Conservation (phyloP, 2,113 vertebrate species). For the Pseudopipra pipra region DNA sequence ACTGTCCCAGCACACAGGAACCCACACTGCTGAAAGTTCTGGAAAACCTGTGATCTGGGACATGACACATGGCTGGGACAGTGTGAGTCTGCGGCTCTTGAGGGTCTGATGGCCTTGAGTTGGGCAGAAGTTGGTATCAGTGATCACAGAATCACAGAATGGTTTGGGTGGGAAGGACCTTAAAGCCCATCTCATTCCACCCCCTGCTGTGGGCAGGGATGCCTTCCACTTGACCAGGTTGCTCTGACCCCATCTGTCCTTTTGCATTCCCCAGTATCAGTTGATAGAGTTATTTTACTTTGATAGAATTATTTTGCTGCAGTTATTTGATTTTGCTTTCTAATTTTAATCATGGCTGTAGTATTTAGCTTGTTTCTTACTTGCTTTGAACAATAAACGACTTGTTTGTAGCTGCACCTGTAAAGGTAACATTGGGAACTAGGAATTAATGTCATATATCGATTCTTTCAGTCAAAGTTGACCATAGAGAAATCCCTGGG, state of each 20-base stretch:
- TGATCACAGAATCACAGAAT: neutral
- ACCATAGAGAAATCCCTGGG: neutral
- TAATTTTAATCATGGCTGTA: neutral
- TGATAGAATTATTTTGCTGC: neutral
- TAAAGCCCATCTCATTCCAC: neutral
- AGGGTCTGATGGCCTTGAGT: neutral
- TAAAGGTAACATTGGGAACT: neutral
- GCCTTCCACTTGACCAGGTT: neutral
- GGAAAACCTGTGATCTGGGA: neutral
- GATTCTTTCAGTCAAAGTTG: neutral
- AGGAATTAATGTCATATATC: neutral
- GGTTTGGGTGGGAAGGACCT: neutral
- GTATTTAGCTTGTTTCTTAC: neutral
- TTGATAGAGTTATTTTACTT: neutral
- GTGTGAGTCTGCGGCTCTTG: neutral
- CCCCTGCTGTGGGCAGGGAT: neutral
- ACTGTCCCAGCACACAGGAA: neutral
- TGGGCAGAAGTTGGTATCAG: neutral
- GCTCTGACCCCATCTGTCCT: neutral
- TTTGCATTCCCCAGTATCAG: neutral
- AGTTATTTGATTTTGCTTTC: neutral
- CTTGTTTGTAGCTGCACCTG: neutral
- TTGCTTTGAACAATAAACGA: neutral
- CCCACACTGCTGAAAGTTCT: neutral
- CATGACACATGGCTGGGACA: neutral